Conservation (phyloP, 2,797 vertebrate species). For the Myotis myotis region DNA sequence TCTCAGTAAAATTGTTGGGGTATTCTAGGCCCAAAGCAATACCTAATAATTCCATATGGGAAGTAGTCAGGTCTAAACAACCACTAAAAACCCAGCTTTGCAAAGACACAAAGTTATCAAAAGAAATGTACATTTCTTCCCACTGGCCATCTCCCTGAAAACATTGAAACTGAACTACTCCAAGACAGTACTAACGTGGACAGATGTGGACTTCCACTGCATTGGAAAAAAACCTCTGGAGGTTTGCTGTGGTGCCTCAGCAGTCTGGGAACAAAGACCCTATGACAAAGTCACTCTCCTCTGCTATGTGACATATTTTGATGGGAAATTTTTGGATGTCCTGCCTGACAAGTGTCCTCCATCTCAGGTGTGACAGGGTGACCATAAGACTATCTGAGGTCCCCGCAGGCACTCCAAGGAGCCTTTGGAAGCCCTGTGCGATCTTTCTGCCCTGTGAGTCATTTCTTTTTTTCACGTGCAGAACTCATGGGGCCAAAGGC, state of each 20-base stretch:
- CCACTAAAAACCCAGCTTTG: neutral
- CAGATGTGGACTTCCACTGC: neutral
- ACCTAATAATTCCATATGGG: neutral
- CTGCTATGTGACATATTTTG: neutral
- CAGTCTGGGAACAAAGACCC: neutral
- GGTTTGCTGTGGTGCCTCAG: neutral
- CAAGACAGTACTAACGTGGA: rapidly evolving
- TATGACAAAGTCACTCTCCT: neutral
- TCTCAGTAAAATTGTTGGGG: neutral
- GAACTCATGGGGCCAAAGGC: neutral
- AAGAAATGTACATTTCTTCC: neutral
- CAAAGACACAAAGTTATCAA: neutral
- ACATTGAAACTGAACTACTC: neutral
- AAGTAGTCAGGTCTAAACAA: neutral
- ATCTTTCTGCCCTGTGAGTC: neutral
- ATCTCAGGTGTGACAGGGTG: neutral
- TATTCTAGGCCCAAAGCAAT: neutral
- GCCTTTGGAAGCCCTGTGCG: neutral
- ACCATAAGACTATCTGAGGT: neutral
- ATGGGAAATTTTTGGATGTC: neutral
- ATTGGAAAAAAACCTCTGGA: neutral
- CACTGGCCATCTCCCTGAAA: too few relatives aligned
- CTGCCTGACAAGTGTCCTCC: neutral
- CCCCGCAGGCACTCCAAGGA: neutral
- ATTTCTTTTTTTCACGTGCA: neutral